These are phyloP conservation scores for Blastobasis lacticolella DNA, from an alignment of 2,888 invertebrate species.

Conservation along the genomic window DNA sequence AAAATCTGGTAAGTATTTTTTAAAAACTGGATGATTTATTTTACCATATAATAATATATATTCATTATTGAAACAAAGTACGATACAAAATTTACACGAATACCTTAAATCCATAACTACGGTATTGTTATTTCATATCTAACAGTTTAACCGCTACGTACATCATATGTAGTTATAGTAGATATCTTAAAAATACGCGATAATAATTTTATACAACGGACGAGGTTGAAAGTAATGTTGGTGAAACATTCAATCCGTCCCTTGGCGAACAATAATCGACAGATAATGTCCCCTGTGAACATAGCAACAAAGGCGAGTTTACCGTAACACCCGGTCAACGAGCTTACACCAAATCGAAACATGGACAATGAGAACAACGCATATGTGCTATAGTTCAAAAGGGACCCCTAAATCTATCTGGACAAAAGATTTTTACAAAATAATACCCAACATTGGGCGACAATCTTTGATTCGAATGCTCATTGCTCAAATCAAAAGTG, in stretches of 20 bases:
- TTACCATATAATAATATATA: conserved; percentile 82
- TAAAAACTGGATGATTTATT: conserved; percentile 79
- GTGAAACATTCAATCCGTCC: conserved; percentile 17
- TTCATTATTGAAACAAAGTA: conserved; percentile 81
- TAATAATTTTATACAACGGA: conserved; percentile 69
- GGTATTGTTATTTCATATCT: conserved; percentile 72
- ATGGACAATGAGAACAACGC: not conserved
- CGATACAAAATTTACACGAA: conserved; percentile 84
- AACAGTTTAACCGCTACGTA: conserved; percentile 71
- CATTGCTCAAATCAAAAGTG: conserved; percentile 32
- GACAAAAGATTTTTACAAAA: conserved; percentile 52
- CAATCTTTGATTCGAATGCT: conserved; percentile 35
- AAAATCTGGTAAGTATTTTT: conserved; percentile 62
- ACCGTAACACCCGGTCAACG: no score
- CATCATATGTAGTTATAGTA: conserved; percentile 70
- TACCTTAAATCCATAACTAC: conserved; percentile 69
- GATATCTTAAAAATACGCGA: conserved; percentile 53
- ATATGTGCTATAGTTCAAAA: conserved; percentile 29
- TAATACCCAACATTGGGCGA: conserved; percentile 40
- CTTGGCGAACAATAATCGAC: conserved; percentile 23
- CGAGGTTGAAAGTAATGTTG: conserved; percentile 39
- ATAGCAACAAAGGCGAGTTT: no score
- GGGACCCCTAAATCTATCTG: conserved; percentile 42
- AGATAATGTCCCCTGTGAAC: conserved; percentile 1
- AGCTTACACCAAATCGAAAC: conserved; percentile 8